Base-by-base conservation (phyloP, 1,140 invertebrate species). In the Hetaerina americana region DNA sequence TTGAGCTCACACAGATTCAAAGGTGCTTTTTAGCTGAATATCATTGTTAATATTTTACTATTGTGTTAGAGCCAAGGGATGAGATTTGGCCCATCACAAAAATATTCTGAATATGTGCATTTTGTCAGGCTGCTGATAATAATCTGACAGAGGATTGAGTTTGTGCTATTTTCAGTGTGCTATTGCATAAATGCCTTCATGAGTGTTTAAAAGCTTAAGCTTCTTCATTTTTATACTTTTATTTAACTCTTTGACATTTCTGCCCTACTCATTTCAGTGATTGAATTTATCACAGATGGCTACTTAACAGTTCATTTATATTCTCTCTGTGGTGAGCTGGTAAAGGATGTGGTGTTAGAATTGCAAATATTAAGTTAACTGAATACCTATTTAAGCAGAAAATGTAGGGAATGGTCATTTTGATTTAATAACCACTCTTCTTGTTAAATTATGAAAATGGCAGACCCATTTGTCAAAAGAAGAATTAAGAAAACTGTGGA, bases 281-380 rank as follows among this genome's bases (percentile, higher is more conserved):
- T 18, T 57, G 2, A n/a, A 57, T 18, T 57, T 2, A 57, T 57
- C 40, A 57, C 40, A 57, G 10, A 57, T 57, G 40, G 40, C 40
- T 57, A 57, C 40, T 57, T 5, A 57, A 57, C 40, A 57, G 40
- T 5, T 57, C 40, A 57, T 57, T 57, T 57, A 57, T 57, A 57
- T 57, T 18, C 22, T 57, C 22, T 57, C 40, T 18, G 22, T 57
- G 40, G 40, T 57, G 40, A 57, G 40, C 40, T 57, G 40, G 40
- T 57, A 57, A 57, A 57, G 40, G 40, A 57, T 57, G 40, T 57
- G 40, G 40, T 57, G 40, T 57, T 57, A 57, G 40, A 57, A 57
- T 57, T 57, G 40, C 40, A 57, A 57, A 57, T 57, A 57, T 57
- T 57, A 57, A 57, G 40, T 57, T 57, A 57, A 57, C 40, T 57